These are phyloP conservation scores for Psammodynastes pulverulentus DNA, from an alignment of 2,113 vertebrate species.

Conservation along the genomic window DNA sequence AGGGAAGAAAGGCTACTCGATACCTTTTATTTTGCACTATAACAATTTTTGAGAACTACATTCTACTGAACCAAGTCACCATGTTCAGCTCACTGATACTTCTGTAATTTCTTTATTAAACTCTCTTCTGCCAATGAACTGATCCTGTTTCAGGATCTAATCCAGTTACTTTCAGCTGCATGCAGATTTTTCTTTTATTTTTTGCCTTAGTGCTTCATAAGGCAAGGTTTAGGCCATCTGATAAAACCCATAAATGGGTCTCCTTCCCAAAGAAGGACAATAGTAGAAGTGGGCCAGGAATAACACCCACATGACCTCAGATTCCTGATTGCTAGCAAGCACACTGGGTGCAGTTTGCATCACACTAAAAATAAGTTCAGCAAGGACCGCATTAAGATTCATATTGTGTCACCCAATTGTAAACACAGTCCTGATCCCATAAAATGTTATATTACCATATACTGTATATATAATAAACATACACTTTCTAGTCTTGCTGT, in stretches of 20 bases:
- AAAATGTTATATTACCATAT: neutral
- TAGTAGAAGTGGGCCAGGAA: neutral
- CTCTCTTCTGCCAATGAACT: neutral
- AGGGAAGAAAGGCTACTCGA: neutral
- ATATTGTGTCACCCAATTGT: too few relatives aligned
- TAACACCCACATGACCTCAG: neutral
- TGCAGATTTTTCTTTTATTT: neutral
- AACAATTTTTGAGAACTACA: neutral
- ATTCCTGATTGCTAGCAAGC: neutral
- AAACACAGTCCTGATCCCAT: neutral
- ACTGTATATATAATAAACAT: too few relatives aligned
- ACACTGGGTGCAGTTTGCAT: neutral
- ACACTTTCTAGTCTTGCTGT: too few relatives aligned
- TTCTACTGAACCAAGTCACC: neutral
- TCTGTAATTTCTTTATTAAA: neutral
- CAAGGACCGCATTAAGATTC: neutral
- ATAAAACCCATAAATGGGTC: neutral
- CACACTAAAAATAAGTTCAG: neutral
- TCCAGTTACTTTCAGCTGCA: neutral
- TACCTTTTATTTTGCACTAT: neutral
- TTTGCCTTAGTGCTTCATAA: neutral
- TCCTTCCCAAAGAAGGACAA: neutral
- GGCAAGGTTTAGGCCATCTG: neutral
- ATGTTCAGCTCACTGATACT: neutral
- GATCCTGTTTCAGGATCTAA: neutral